Percentiles rank a stretch among this genome's conserved stretches.
These are phyloP conservation scores for Mesocricetus auratus DNA, from an alignment of 2,113 vertebrate genomes.

Conservation along the genomic window DNA sequence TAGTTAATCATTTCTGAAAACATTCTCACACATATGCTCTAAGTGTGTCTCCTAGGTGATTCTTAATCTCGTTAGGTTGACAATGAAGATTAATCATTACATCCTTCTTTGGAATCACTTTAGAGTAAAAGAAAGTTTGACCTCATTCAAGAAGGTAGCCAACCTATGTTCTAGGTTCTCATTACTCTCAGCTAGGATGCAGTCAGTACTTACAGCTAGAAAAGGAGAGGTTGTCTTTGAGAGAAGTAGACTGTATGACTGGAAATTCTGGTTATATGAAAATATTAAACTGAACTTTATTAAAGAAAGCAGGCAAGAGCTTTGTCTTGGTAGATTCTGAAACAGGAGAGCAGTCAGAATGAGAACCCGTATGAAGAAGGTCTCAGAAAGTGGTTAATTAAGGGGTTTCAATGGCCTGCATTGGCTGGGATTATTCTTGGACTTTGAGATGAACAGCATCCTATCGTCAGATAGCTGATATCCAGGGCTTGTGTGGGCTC, in stretches of 20 bases:
- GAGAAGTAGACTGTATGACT: background rate
- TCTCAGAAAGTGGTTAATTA: background rate
- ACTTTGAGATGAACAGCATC: background rate
- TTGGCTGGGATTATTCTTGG: background rate
- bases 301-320: background rate
- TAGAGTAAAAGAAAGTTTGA: background rate
- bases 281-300: background rate
- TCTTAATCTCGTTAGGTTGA: background rate
- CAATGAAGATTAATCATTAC: background rate
- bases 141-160: background rate
- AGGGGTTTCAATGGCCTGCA: background rate
- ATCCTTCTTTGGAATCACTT: background rate
- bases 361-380: background rate
- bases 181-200: too few species aligned
- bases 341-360: background rate
- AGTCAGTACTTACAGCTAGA: background rate
- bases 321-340: background rate
- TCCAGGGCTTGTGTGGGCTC: background rate
- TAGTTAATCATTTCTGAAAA: background rate
- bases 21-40: background rate
- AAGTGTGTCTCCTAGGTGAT: background rate
- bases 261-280: background rate
- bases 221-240: background rate
- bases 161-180: background rate
- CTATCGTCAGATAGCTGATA: background rate